These are phyloP conservation scores for Cygnus atratus DNA, from an alignment of 2,113 vertebrate genomes.

Conservation along the genomic window DNA sequence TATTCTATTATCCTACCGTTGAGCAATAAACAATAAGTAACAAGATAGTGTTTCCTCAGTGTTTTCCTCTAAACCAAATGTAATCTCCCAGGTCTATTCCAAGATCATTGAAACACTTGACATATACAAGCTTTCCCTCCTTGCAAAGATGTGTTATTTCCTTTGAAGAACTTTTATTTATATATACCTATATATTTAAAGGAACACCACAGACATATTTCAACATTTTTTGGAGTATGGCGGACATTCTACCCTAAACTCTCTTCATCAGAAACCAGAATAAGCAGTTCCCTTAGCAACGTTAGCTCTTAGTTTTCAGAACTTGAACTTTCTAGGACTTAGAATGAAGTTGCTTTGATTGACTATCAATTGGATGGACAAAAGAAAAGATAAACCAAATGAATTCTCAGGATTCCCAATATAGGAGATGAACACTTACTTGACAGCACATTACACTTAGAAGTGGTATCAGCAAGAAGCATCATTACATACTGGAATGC, in stretches of 20 bases:
- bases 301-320: background rate
- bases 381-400: background rate
- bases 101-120: background rate
- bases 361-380: background rate
- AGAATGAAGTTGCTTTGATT: background rate
- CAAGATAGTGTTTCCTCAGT: background rate
- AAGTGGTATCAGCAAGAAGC: background rate
- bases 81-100: background rate
- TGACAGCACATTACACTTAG: background rate
- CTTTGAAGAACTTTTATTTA: background rate
- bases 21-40: background rate
- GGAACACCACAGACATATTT: background rate
- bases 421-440: background rate
- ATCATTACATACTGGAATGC: background rate
- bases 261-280: background rate
- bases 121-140: background rate
- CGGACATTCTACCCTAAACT: background rate
- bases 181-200: background rate
- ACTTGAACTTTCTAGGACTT: background rate
- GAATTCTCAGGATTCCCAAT: background rate
- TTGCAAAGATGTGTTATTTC: background rate
- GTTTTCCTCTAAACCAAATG: background rate
- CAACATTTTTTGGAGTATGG: background rate
- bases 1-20: background rate
- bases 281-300: background rate